Base-by-base conservation (phyloP, 1,140 invertebrate genomes). In the Melanaphis sacchari region DNA sequence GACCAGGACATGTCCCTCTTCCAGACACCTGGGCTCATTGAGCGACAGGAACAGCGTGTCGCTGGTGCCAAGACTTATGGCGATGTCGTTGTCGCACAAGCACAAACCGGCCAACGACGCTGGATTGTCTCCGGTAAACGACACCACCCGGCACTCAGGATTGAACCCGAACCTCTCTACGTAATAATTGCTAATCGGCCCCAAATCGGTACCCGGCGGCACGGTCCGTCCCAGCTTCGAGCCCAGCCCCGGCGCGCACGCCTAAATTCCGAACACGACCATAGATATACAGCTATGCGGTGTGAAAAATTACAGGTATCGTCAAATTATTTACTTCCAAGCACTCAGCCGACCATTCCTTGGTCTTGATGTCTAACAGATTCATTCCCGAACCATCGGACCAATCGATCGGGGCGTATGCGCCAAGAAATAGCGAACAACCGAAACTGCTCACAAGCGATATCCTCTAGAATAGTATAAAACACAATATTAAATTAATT, bases 381-480 rank as follows among this genome's bases (percentile, higher is more conserved):
- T 99, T 99, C 98, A 99, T 99, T 49, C 99, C 99, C 8, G 98
- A 99, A 1, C 97, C 99, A 96, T 99, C 99, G 1, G 98, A 97
- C 94, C 96, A 96, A 95, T 99, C 99, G 89, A 99, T 99, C 0
- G 98, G 97, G 0, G 98, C 98, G 94, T 98, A 98, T 94, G 97
- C 96, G 2, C 99, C 98, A n/a, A 99, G 95, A 94, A 99, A 98
- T 38, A 99, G 95, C 0, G 98, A 98, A 91, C 97, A 98, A 0
- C 97, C 96, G 95, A 99, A 99, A 94, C 98, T 99, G 95, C 98
- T 99, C 2, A 99, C 96, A 24, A 99, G 95, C 0, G 98, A 99
- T 94, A 99, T 99, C 95, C 98, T 96, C 96, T 98, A 95, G 94
- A 76, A 76, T 18, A 76, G 31, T n/a, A 76, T 36, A 96, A 49